A percentile compares a stretch with the other conserved stretches of the same genome.
phyloP scores from a whole-genome alignment of 2,113 vertebrate genomes.

The Ophiodon elongatus region DNA sequence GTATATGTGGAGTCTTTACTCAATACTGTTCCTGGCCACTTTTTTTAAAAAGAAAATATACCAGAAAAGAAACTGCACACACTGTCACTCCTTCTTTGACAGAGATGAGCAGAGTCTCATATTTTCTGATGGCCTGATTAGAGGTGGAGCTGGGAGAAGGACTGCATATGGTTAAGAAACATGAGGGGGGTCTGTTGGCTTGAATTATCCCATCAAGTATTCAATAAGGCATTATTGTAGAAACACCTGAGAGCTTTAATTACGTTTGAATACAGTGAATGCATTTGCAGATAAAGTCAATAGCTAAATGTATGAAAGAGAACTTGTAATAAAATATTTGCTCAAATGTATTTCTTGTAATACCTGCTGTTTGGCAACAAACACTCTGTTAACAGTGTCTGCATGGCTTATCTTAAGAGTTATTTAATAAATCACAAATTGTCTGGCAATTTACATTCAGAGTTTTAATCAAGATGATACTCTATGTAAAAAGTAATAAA shows the following conservation, averaged over 20 bases:
- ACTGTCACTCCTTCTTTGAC: conserved; percentile 26
- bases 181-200: background rate
- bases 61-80: conserved; percentile 34
- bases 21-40: conserved; percentile 26
- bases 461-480: background rate
- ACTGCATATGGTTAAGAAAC: conserved; percentile 1
- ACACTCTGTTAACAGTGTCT: background rate
- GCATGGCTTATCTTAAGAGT: background rate
- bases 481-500: background rate
- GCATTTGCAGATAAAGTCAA: background rate
- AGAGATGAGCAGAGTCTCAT: conserved; percentile 11
- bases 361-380: background rate
- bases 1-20: conserved; percentile 38
- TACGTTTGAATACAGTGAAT: background rate
- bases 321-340: background rate
- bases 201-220: background rate
- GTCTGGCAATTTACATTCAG: background rate
- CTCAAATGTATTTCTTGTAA: background rate
- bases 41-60: conserved; percentile 39
- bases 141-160: conserved; percentile 1
- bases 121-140: conserved; percentile 40
- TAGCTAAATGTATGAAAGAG: background rate
- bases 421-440: background rate
- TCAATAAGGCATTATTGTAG: background rate
- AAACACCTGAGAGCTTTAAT: background rate